phyloP scores from a whole-genome alignment of 2,888 invertebrate genomes.

The Biston betularia region DNA sequence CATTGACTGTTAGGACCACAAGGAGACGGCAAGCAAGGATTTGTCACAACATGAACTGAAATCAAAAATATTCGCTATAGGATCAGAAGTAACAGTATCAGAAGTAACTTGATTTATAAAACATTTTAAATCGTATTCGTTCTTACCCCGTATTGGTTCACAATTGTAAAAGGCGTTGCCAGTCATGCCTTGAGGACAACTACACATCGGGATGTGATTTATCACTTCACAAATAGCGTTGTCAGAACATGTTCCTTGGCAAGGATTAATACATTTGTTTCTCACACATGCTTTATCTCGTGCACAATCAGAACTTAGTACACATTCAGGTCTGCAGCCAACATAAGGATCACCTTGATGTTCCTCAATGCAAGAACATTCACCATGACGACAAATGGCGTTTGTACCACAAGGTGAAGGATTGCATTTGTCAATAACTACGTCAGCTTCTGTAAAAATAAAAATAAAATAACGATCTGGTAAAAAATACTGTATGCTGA shows the following conservation, averaged over 20 bases:
- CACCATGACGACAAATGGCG: slow-evolving; percentile 84
- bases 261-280: slow-evolving; percentile 90
- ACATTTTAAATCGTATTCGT: background rate
- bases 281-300: slow-evolving; percentile 88
- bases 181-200: slow-evolving; percentile 88
- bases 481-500: background rate
- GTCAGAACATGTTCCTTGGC: slow-evolving; percentile 89
- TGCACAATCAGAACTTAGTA: slow-evolving; percentile 88
- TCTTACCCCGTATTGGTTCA: slow-evolving; percentile 78
- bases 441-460: slow-evolving; percentile 57
- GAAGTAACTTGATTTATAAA: background rate
- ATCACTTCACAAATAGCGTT: slow-evolving; percentile 90
- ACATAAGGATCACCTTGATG: slow-evolving; percentile 89
- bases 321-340: slow-evolving; percentile 90
- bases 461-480: background rate
- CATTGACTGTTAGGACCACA: slow-evolving; percentile 93
- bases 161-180: slow-evolving; percentile 90
- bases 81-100: too few species aligned
- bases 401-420: slow-evolving; percentile 89
- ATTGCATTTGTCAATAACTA: slow-evolving; percentile 78
- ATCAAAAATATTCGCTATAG: slow-evolving; percentile 31
- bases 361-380: slow-evolving; percentile 87
- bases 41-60: slow-evolving; percentile 72
- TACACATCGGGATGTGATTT: slow-evolving; percentile 90
- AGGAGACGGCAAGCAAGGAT: slow-evolving; percentile 90